Base-by-base conservation (phyloP, 2,888 invertebrate genomes). In the Aspidapion aeneum region DNA sequence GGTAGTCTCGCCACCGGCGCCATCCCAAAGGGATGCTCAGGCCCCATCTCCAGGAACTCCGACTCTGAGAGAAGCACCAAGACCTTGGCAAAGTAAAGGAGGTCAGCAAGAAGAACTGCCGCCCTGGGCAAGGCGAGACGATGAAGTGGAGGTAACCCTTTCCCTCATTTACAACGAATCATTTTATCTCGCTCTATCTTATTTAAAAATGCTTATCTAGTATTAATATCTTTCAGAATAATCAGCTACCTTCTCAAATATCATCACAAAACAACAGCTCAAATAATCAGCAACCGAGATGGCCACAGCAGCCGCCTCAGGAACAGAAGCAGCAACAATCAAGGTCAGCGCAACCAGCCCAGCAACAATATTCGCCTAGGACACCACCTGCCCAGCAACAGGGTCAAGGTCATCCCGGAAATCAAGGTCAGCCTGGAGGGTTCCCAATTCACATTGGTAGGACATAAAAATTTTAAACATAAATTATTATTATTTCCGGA, bases 1-100 rank as follows among this genome's bases (percentile, higher is more conserved):
- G n/a, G 65, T 69, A 2, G 70, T 72, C n/a, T 71, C 74, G n/a
- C 72, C 74, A 16, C 63, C 73, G 20, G 72, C 73, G 0, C 73
- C 74, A 5, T 69, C 70, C 61, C 66, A 70, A 21, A 60, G 66
- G n/a, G 67, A 69, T 20, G 75, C 75, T 7, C 75, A 75, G 48
- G 73, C 73, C 22, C 79, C 79, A 9, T 76, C 75, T 48, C 74
- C 79, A 2, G 77, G 83, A 61, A 81, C 82, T 18, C 79, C 82
- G 1, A 81, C 81, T 2, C 72, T 86, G 55, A 81, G 83, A 61
- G 85, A 86, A 73, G 84, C 86, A 1, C 86, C 86, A 1, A 85
- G 84, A 52, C 86, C 87, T 0, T 87, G 87, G 87, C 79, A 84
- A 73, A 75, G 76, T 17, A 74, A 74, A 54, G 77, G 77, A 61